These are phyloP conservation scores for Nycteola revayana DNA, from an alignment of 2,888 invertebrate species.

Conservation along the genomic window DNA sequence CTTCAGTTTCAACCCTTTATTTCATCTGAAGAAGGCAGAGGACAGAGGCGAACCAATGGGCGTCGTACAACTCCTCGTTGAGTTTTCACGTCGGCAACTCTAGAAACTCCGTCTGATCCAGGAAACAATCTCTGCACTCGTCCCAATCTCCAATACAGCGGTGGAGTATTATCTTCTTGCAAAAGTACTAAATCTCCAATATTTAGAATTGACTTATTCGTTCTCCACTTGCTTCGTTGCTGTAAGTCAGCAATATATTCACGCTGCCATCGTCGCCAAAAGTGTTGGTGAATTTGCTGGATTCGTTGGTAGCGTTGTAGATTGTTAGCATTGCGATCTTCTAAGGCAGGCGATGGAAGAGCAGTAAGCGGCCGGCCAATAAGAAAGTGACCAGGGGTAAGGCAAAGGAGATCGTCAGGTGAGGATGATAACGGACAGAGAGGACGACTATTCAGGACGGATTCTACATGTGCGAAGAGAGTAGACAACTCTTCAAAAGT, in stretches of 20 bases:
- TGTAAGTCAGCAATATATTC: conserved; percentile 8
- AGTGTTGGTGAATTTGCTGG: conserved; percentile 8
- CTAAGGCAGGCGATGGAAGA: background rate
- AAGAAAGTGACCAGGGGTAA: conserved; percentile 3
- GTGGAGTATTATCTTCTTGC: conserved; percentile 3
- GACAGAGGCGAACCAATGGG: background rate
- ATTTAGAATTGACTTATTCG: background rate
- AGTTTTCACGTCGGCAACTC: conserved; percentile 2
- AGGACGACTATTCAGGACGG: conserved; percentile 5
- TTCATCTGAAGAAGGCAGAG: conserved; percentile 1
- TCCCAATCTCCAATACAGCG: conserved; percentile 5
- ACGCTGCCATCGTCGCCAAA: conserved; percentile 11
- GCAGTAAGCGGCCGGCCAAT: conserved; percentile 3
- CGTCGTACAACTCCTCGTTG: background rate
- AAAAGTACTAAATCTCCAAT: conserved; percentile 5
- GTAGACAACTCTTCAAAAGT: conserved; percentile 6
- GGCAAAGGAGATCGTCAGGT: background rate
- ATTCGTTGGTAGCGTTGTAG: background rate
- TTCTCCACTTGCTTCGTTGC: conserved; percentile 7
- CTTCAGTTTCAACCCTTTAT: background rate
- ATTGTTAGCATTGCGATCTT: background rate
- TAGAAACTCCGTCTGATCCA: background rate
- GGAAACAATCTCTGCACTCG: conserved; percentile 2
- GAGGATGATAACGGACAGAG: background rate
- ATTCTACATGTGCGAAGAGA: conserved; percentile 11